phyloP scores from a whole-genome alignment of 2,888 invertebrate genomes.

The Globia sparganii region DNA sequence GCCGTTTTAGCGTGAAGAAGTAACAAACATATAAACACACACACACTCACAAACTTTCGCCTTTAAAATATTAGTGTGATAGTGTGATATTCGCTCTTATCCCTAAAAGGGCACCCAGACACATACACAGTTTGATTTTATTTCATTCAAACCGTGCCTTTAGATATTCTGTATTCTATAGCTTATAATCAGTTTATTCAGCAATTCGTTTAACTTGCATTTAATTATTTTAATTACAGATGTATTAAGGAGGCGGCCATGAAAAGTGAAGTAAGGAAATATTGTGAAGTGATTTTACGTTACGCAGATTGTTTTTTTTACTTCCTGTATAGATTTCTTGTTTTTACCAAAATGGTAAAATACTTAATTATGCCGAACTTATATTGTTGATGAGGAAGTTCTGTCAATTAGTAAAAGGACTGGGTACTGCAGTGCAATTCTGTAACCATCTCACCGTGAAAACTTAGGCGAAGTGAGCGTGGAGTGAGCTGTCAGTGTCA shows the following conservation, averaged over 20 bases:
- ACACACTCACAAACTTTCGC: too few relatives aligned
- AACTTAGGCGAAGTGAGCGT: too few relatives aligned
- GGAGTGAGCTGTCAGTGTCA: too few relatives aligned
- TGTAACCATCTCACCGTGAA: too few relatives aligned
- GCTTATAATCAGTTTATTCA: background rate
- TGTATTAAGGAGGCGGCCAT: conserved; percentile 8
- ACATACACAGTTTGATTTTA: background rate
- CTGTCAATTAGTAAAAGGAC: too few relatives aligned
- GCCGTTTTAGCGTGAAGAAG: too few relatives aligned
- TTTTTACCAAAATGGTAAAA: background rate
- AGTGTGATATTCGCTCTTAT: background rate
- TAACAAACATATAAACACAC: too few relatives aligned
- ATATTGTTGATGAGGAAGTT: conserved; percentile 5
- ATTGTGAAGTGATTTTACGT: background rate
- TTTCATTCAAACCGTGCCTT: background rate
- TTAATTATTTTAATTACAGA: conserved; percentile 3
- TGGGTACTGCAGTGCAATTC: too few relatives aligned
- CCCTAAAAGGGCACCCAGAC: background rate
- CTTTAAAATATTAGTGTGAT: too few relatives aligned
- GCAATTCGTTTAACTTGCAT: conserved; percentile 2
- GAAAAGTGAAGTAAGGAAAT: background rate
- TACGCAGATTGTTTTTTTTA: background rate
- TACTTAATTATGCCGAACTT: background rate
- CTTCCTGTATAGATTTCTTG: conserved; percentile 23
- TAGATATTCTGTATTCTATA: background rate